Conservation (phyloP, 1,140 invertebrate genomes). For the Rhizoglyphus robini region DNA sequence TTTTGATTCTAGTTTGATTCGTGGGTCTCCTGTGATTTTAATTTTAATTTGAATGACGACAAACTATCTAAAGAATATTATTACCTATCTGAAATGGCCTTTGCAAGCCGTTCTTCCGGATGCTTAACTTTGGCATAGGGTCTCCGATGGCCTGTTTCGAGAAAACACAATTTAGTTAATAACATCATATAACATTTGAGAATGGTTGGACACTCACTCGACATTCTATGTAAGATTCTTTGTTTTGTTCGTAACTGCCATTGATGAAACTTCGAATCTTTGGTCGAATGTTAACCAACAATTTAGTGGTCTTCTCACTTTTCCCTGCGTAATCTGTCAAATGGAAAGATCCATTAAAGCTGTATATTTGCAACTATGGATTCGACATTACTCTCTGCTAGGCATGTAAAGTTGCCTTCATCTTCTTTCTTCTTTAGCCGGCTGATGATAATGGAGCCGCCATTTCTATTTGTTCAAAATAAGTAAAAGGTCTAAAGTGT, state of each 20-base stretch:
- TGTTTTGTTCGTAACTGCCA: conserved; percentile 47
- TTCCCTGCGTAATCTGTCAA: conserved; percentile 49
- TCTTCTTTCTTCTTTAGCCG: conserved; percentile 56
- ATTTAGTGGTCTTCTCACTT: conserved; percentile 39
- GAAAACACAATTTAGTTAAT: too few species aligned
- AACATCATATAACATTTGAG: neutral
- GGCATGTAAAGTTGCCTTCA: conserved; percentile 62
- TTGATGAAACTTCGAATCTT: conserved; percentile 62
- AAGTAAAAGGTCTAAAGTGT: too few species aligned
- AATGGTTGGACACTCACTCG: conserved; percentile 30
- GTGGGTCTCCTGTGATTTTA: neutral
- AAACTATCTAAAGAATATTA: too few species aligned
- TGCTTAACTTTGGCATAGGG: conserved; percentile 57
- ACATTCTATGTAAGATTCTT: conserved; percentile 52
- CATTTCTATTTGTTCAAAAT: neutral
- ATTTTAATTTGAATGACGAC: too few species aligned
- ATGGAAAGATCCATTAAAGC: neutral
- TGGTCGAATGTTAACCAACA: conserved; percentile 45
- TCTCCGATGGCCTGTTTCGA: conserved; percentile 50
- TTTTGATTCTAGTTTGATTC: neutral
- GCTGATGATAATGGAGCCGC: conserved; percentile 51
- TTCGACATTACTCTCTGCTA: conserved; percentile 49
- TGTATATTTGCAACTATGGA: too few species aligned
- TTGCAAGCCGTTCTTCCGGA: conserved; percentile 39
- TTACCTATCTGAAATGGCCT: too few species aligned